Base-by-base conservation (phyloP, 2,797 vertebrate genomes). In the Pseudopleuronectes americanus region DNA sequence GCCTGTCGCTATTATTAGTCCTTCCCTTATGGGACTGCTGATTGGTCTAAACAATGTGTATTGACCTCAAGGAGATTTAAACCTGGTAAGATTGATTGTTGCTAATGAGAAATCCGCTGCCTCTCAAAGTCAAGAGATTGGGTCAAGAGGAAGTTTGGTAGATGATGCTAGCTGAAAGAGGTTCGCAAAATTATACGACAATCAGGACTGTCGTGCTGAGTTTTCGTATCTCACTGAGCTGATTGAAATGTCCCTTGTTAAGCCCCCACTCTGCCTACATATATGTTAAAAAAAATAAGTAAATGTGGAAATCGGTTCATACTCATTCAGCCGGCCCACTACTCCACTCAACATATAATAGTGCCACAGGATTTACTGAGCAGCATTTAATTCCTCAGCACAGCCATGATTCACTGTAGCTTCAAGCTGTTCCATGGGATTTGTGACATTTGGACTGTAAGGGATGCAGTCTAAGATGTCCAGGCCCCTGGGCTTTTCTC, bases 401-500 rank as follows among this genome's bases (percentile, higher is more conserved):
- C 21, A 48, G 49, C 56, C 36, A 21, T 60, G 16, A 54, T 36
- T 45, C 64, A 64, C 65, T 55, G 64, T 23, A 23, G 58, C 48
- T 47, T 57, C 41, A 48, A 53, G 55, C 58, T 33, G 59, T 63
- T 64, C 43, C 54, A 47, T 14, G 21, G 31, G 3, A 9, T 63
- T 38, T 41, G 47, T 68, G 69, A 63, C 69, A 72, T 77, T 72
- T 78, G 55, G 36, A 48, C 41, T 31, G 67, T 47, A 24, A 65
- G 41, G 62, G 56, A 74, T 71, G 47, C 28, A 68, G 58, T 52
- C 49, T 43, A 22, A 58, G 54, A 17, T 19, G 58, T 19, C 47
- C 8, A 36, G 36, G 52, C 53, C 31, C 49, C 24, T 57, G 57
- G 28, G 62, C 48, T 41, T 76, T 59, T 22, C 43, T 49, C 48